phyloP scores from a whole-genome alignment of 2,113 vertebrate genomes.

The Syngnathus floridae region DNA sequence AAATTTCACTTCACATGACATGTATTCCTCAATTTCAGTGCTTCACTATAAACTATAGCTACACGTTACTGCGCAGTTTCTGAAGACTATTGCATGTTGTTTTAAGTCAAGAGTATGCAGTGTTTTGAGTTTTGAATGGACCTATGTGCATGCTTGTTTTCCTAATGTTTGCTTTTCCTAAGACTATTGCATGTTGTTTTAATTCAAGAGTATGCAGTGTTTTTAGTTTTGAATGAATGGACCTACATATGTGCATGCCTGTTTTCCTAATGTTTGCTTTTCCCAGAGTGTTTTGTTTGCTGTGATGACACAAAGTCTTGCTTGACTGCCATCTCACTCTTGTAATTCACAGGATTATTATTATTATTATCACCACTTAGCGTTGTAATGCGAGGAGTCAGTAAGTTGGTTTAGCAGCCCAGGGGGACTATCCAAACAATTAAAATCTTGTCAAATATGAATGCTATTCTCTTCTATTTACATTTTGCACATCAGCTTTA shows the following conservation, averaged over 20 bases:
- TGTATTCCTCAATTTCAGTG: background rate
- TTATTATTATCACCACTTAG: constrained; percentile 8
- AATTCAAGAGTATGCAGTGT: constrained; percentile 13
- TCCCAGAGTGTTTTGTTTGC: constrained; percentile 20
- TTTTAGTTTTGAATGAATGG: background rate
- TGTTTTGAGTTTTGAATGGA: constrained; percentile 7
- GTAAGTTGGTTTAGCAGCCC: constrained; percentile 3
- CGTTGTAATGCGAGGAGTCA: constrained; percentile 3
- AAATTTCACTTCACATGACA: constrained; percentile 3
- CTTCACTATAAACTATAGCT: constrained; percentile 18
- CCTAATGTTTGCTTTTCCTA: constrained; percentile 13
- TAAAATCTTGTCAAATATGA: constrained; percentile 27
- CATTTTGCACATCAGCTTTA: background rate
- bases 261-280: background rate
- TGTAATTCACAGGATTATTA: constrained; percentile 6
- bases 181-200: constrained; percentile 30
- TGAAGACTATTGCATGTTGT: constrained; percentile 32
- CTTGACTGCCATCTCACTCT: constrained; percentile 8
- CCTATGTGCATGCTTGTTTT: constrained; percentile 16
- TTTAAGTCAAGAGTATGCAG: constrained; percentile 11
- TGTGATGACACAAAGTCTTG: constrained; percentile 34
- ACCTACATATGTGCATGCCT: constrained; percentile 14
- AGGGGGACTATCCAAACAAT: constrained; percentile 21
- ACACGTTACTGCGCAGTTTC: constrained; percentile 19
- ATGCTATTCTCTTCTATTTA: constrained; percentile 1